Evolutionary conservation across 2,888 invertebrate genomes (phyloP), one percentile per base, ranked within the genome.

Genomic region (Calameuta idolon): DNA sequence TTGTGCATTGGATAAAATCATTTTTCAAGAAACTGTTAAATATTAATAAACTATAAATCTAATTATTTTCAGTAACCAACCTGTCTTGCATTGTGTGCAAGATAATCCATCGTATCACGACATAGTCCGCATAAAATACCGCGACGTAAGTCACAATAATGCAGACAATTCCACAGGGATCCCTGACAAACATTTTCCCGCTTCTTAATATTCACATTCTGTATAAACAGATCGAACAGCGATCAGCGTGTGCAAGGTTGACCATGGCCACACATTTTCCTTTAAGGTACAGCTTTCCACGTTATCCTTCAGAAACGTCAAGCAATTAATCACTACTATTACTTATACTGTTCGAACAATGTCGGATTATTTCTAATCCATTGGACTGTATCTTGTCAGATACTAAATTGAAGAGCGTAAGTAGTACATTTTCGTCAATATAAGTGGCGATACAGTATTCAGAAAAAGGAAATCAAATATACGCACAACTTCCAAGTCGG

Each of bases 91-190:
- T 96, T 33, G 96, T 95, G 83, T 96, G 95, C 81, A 97, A 92
- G 82, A 97, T 94, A 83, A 97, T 95, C 96, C 97, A 97, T 90
- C 95, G 93, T 85, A 97, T 94, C 76, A 97, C 95, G 79, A 97
- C 97, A 93, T 97, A 97, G 92, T 97, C 97, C 37, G 97, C 97
- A 90, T 97, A 98, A 86, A 96, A 93, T 71, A 97, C 94, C 75
- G 97, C 96, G 75, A 94, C 91, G 90, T 97, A 97, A 74, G 97
- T 97, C 83, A 97, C 93, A 82, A 96, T 90, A 81, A 97, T 93
- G 91, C 97, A 97, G 82, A 95, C 94, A 85, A 97, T 94, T 83
- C 97, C 97, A 92, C 97, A 98, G 77, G 96, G 96, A 93, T 97
- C 97, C 88, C 93, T 94, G 79, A 96, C 94, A 90, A 96, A 96